phyloP scores from a whole-genome alignment of 2,888 invertebrate species.

The Melolontha melolontha region DNA sequence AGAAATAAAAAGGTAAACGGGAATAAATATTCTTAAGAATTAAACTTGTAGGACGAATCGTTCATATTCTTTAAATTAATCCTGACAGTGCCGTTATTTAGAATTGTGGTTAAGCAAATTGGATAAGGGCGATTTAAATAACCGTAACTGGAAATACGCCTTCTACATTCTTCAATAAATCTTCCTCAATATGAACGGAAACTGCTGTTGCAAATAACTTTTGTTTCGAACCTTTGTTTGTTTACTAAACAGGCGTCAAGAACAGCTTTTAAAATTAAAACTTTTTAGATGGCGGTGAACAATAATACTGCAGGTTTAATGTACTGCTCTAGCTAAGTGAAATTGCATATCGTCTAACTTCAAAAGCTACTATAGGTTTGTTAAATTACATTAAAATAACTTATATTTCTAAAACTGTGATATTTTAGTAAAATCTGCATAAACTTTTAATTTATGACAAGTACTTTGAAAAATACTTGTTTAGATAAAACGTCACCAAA shows the following conservation, averaged over 20 bases:
- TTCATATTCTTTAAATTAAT: slow-evolving; percentile 35
- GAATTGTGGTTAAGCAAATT: slow-evolving; percentile 28
- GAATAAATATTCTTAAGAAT: too few relatives aligned
- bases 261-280: slow-evolving; percentile 25
- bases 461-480: too few relatives aligned
- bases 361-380: too few relatives aligned
- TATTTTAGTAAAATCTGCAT: too few relatives aligned
- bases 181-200: slow-evolving; percentile 31
- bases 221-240: slow-evolving; percentile 36
- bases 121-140: slow-evolving; percentile 31
- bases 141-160: slow-evolving; percentile 33
- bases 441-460: too few relatives aligned
- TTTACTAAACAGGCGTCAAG: slow-evolving; percentile 21
- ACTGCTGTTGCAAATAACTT: slow-evolving; percentile 36
- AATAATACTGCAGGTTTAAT: not conserved
- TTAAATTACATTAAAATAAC: too few relatives aligned
- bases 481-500: too few relatives aligned
- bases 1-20: too few relatives aligned
- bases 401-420: too few relatives aligned
- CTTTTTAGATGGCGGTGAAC: slow-evolving; percentile 29
- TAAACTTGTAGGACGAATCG: not conserved
- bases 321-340: too few relatives aligned
- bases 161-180: slow-evolving; percentile 37
- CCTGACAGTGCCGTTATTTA: slow-evolving; percentile 28
- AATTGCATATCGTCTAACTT: too few relatives aligned